phyloP scores from a whole-genome alignment of 2,113 vertebrate genomes.

The Strigops habroptila region DNA sequence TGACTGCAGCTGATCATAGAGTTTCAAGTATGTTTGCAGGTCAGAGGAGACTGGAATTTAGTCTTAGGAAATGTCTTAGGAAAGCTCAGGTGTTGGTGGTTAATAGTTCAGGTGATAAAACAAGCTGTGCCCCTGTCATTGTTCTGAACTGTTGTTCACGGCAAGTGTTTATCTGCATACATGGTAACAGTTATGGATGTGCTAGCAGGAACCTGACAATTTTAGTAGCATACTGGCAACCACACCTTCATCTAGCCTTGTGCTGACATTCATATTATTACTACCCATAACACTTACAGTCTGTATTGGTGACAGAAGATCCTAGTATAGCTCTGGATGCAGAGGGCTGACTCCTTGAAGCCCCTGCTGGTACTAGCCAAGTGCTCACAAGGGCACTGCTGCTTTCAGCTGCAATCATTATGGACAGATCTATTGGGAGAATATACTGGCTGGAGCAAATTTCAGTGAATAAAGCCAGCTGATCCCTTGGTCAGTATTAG shows the following conservation, averaged over 20 bases:
- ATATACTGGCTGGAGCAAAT: neutral
- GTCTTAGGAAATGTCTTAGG: neutral
- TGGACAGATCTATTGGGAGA: neutral
- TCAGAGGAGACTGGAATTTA: neutral
- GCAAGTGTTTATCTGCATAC: neutral
- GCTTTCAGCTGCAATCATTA: neutral
- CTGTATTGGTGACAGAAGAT: neutral
- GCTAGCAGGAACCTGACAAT: neutral
- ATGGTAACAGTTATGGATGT: neutral
- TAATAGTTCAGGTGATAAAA: neutral
- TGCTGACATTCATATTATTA: neutral
- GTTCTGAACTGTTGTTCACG: neutral
- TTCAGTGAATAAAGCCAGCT: slow-evolving; percentile 21
- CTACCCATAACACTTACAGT: neutral
- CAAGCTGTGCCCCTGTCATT: neutral
- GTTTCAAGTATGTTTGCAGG: neutral
- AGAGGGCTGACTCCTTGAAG: neutral
- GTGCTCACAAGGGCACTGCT: neutral
- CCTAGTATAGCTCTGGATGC: neutral
- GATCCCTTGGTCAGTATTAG: slow-evolving; percentile 4
- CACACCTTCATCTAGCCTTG: neutral
- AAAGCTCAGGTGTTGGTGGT: neutral
- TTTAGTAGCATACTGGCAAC: neutral
- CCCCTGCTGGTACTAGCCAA: neutral
- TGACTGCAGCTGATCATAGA: neutral